Evolutionary conservation across 2,888 invertebrate genomes (phyloP).

Genomic region (Athripsodes cinereus): DNA sequence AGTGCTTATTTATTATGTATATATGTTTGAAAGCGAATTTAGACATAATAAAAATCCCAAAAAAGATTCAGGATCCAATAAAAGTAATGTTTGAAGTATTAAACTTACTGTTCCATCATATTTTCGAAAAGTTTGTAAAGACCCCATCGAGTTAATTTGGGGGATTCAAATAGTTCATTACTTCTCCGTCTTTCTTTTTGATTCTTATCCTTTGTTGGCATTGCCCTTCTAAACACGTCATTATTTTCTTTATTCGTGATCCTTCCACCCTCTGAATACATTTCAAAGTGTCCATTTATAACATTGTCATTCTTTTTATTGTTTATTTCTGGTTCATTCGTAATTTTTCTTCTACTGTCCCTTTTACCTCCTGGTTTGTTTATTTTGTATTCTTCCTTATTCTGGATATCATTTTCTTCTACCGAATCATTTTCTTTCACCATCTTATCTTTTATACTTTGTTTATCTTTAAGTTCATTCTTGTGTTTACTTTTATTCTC

Average conservation of each 20-base stretch:
- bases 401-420: slow-evolving; percentile 25
- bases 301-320: too few relatives aligned
- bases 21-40: too few relatives aligned
- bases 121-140: slow-evolving; percentile 59
- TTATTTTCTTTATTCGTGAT: slow-evolving; percentile 6
- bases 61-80: too few relatives aligned
- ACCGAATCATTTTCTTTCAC: not conserved
- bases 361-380: not conserved
- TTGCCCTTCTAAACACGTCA: slow-evolving; percentile 17
- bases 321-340: not conserved
- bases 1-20: too few relatives aligned
- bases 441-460: not conserved
- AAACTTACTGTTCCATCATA: slow-evolving; percentile 51
- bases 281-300: not conserved
- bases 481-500: not conserved
- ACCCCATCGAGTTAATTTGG: slow-evolving; percentile 54
- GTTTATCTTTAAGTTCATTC: not conserved
- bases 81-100: too few relatives aligned
- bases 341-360: not conserved
- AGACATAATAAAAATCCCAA: too few relatives aligned
- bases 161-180: slow-evolving; percentile 7
- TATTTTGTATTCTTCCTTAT: not conserved
- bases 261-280: slow-evolving; percentile 17
- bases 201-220: slow-evolving; percentile 1
- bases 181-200: slow-evolving; percentile 25